Percentiles rank a stretch among this genome's conserved stretches.
Conservation (phyloP, 2,888 invertebrate species). For the Crossocerus cetratus region DNA sequence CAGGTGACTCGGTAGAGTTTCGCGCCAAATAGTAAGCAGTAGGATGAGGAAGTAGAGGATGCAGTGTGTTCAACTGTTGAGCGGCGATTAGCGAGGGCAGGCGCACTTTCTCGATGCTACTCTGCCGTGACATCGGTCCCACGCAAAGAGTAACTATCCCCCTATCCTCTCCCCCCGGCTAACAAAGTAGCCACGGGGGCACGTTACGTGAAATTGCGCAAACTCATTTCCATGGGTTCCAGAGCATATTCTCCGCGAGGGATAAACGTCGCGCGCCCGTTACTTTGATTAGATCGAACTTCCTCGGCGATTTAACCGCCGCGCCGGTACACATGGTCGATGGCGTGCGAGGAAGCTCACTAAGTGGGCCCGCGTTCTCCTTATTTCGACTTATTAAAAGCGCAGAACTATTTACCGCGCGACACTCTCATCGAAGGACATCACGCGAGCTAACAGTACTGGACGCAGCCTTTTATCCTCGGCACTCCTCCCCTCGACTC, state of each 20-base stretch:
- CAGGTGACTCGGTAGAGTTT: too few species aligned
- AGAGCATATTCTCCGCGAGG: slow-evolving; percentile 37
- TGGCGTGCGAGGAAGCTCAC: too few species aligned
- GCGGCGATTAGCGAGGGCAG: slow-evolving; percentile 1
- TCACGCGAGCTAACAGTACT: too few species aligned
- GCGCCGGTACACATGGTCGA: neutral
- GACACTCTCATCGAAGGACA: too few species aligned
- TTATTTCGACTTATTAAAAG: too few species aligned
- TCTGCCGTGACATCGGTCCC: slow-evolving; percentile 22
- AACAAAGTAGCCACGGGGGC: slow-evolving; percentile 28
- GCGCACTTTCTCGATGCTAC: slow-evolving; percentile 36
- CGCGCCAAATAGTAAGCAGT: too few species aligned
- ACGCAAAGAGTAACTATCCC: slow-evolving; percentile 4
- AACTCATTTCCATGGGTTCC: slow-evolving; percentile 51
- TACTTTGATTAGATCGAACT: slow-evolving; percentile 58
- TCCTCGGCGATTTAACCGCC: slow-evolving; percentile 40
- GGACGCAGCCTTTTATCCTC: too few species aligned
- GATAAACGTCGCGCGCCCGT: slow-evolving; percentile 50
- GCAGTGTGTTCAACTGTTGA: neutral
- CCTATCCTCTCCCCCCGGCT: slow-evolving; percentile 30
- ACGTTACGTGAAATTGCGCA: slow-evolving; percentile 48
- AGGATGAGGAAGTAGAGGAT: neutral
- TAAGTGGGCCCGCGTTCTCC: too few species aligned
- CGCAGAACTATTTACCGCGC: too few species aligned
- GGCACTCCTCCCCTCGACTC: too few species aligned